phyloP scores from a whole-genome alignment of 2,113 vertebrate species.

The Prolemur simus region DNA sequence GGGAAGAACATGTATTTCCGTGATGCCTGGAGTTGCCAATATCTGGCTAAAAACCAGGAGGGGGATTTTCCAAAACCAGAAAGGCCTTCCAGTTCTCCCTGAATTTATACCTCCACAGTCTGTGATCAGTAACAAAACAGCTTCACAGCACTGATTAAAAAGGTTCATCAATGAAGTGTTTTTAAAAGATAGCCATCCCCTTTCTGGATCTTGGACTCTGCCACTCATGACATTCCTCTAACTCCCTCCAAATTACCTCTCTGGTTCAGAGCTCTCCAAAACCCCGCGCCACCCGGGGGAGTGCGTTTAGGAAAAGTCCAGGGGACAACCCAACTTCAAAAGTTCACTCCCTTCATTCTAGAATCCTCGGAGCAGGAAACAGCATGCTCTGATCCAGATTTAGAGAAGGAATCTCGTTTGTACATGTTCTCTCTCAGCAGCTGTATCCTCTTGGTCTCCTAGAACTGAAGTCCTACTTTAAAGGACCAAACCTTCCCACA shows the following conservation, averaged over 20 bases:
- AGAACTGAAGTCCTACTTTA: slow-evolving; percentile 38
- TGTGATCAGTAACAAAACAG: not conserved
- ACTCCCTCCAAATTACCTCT: not conserved
- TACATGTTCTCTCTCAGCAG: slow-evolving; percentile 39
- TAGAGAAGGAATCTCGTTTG: not conserved
- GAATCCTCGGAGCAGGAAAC: not conserved
- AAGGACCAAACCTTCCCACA: slow-evolving; percentile 8
- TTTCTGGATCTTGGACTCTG: not conserved
- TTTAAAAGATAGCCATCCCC: not conserved
- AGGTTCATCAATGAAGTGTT: not conserved
- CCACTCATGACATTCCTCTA: not conserved
- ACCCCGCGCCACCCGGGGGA: not conserved
- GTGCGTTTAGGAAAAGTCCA: not conserved
- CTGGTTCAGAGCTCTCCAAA: not conserved
- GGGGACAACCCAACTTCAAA: not conserved
- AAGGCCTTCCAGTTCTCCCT: not conserved
- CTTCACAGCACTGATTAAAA: not conserved
- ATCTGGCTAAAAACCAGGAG: not conserved
- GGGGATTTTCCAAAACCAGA: not conserved
- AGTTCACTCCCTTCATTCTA: not conserved
- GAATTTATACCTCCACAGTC: not conserved
- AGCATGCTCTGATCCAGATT: not conserved
- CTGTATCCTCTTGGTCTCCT: slow-evolving; percentile 58
- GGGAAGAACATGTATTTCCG: not conserved
- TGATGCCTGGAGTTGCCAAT: not conserved